A percentile compares a stretch with the other conserved stretches of the same genome.
Evolutionary conservation across 2,888 invertebrate genomes (phyloP).

Genomic region (Rotaria sp.): DNA sequence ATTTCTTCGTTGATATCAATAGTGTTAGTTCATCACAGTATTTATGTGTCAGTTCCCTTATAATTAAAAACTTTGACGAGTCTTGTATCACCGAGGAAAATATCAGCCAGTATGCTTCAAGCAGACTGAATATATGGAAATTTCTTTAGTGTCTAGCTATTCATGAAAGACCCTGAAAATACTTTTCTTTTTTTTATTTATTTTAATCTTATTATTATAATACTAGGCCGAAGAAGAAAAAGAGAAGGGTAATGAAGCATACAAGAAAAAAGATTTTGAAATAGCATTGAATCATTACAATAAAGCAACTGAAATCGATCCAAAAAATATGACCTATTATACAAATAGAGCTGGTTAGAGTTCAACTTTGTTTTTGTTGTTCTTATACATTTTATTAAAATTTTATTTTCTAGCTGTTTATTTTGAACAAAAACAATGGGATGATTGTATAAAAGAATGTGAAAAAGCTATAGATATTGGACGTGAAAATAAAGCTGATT

Average conservation of each 20-base stretch:
- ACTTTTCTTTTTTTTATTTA: neutral
- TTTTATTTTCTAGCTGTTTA: slow-evolving; percentile 68
- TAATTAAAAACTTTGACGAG: too few species aligned
- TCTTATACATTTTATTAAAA: neutral
- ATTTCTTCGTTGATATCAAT: too few species aligned
- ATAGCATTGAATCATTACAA: slow-evolving; percentile 67
- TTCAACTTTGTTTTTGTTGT: neutral
- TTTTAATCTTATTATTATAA: neutral
- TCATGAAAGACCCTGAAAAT: neutral
- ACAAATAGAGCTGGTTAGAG: slow-evolving; percentile 74
- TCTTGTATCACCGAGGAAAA: too few species aligned
- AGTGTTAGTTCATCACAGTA: too few species aligned
- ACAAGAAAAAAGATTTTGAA: slow-evolving; percentile 66
- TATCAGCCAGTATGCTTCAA: too few species aligned
- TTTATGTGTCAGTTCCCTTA: too few species aligned
- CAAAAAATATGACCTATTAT: slow-evolving; percentile 82
- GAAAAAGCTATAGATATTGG: slow-evolving; percentile 88
- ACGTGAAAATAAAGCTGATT: slow-evolving; percentile 90
- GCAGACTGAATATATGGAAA: too few species aligned
- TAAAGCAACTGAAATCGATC: slow-evolving; percentile 78
- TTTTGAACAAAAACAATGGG: slow-evolving; percentile 83
- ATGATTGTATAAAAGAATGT: slow-evolving; percentile 79
- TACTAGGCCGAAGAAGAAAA: slow-evolving; percentile 76
- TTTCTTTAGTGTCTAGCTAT: too few species aligned
- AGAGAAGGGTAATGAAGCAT: slow-evolving; percentile 82